Evolutionary conservation across 2,113 vertebrate genomes (phyloP).

Genomic region (Nanger granti): DNA sequence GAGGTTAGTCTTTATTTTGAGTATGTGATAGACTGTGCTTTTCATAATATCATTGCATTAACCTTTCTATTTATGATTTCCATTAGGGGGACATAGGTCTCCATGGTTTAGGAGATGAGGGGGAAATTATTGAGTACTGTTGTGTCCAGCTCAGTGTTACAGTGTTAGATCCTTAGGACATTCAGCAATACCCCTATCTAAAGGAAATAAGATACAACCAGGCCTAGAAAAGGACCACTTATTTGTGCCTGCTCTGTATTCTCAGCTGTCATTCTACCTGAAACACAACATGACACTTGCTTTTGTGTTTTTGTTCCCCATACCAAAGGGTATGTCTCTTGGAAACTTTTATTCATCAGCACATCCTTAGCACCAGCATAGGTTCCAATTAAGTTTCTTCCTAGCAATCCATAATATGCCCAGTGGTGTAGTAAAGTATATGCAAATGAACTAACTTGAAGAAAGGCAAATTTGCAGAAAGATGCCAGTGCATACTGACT

Average conservation of each 20-base stretch:
- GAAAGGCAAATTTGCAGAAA: background rate
- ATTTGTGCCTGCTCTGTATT: background rate
- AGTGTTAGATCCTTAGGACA: background rate
- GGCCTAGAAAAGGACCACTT: background rate
- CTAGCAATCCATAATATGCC: background rate
- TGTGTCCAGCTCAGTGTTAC: background rate
- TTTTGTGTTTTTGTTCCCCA: background rate
- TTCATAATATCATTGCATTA: background rate
- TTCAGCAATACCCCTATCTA: background rate
- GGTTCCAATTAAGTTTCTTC: background rate
- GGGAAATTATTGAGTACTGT: background rate
- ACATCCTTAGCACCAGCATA: background rate
- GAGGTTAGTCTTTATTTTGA: background rate
- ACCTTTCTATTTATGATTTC: slow-evolving; percentile 24
- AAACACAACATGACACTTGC: background rate
- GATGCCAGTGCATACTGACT: background rate
- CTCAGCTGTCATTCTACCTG: background rate
- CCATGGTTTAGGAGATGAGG: background rate
- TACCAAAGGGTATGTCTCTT: background rate
- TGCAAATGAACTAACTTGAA: background rate
- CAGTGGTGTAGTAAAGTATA: background rate
- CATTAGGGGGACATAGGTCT: background rate
- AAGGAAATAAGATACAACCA: background rate
- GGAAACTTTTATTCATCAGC: background rate
- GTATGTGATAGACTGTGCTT: background rate